Percentiles rank a stretch among this genome's conserved stretches.
phyloP scores from a whole-genome alignment of 2,888 invertebrate species.

The Drosophila suboccidentalis region DNA sequence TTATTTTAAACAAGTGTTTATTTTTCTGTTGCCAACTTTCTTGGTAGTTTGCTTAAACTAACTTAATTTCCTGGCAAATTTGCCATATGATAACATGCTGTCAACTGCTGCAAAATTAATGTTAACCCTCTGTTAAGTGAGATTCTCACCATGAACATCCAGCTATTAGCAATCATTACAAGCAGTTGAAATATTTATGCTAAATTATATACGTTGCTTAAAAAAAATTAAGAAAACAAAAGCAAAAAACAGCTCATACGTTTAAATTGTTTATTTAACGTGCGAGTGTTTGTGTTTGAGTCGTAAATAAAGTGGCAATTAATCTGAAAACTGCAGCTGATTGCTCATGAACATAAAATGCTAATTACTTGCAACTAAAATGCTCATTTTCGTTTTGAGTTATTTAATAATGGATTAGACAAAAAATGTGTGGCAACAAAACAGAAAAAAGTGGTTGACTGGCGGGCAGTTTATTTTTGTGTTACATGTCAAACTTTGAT shows the following conservation, averaged over 20 bases:
- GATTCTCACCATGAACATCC: not conserved
- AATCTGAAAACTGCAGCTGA: constrained; percentile 71
- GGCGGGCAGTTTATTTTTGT: constrained; percentile 23
- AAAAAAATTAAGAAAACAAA: constrained; percentile 9
- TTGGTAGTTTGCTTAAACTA: not conserved
- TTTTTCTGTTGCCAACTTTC: not conserved
- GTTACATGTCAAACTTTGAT: constrained; percentile 73
- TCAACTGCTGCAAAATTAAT: not conserved
- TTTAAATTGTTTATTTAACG: constrained; percentile 44
- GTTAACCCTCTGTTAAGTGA: constrained; percentile 1
- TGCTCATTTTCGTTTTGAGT: constrained; percentile 55
- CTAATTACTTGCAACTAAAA: constrained; percentile 68
- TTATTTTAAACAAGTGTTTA: not conserved
- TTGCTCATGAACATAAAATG: constrained; percentile 71
- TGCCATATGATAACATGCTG: not conserved
- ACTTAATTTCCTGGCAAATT: not conserved
- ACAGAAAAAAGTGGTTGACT: constrained; percentile 7
- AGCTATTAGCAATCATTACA: constrained; percentile 23
- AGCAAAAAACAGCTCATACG: constrained; percentile 24
- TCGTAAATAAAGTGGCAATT: constrained; percentile 73
- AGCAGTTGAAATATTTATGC: constrained; percentile 43
- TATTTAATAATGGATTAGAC: constrained; percentile 53
- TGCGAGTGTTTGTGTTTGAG: constrained; percentile 23
- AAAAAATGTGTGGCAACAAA: constrained; percentile 34
- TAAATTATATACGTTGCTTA: constrained; percentile 27